A percentile compares a stretch with the other conserved stretches of the same genome.
Conservation (phyloP, 2,113 vertebrate genomes). For the Sapajus apella region DNA sequence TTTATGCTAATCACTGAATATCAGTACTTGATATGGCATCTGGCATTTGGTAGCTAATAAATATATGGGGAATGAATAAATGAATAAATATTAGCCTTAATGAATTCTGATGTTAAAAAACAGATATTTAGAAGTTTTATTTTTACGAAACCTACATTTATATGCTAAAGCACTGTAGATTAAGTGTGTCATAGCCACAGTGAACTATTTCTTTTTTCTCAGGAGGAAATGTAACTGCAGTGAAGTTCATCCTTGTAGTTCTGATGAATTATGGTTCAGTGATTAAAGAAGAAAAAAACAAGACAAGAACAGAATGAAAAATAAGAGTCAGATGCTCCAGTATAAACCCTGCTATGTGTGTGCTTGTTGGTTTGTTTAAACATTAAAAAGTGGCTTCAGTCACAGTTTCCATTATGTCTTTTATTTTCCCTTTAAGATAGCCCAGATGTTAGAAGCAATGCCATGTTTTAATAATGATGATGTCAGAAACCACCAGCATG, state of each 20-base stretch:
- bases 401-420: not conserved
- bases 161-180: not conserved
- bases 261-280: not conserved
- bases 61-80: not conserved
- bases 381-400: not conserved
- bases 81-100: not conserved
- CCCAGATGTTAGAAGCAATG: not conserved
- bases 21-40: not conserved
- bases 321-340: not conserved
- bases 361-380: not conserved
- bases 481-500: not conserved
- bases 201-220: not conserved
- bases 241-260: not conserved
- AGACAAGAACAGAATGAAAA: not conserved
- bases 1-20: not conserved
- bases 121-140: not conserved
- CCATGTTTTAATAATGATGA: conserved; percentile 1
- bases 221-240: not conserved
- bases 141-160: not conserved
- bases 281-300: not conserved
- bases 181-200: not conserved
- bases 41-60: not conserved
- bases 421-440: not conserved
- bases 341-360: not conserved
- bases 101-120: not conserved